Conservation (phyloP, 1,140 invertebrate species). For the Oedothorax gibbosus region DNA sequence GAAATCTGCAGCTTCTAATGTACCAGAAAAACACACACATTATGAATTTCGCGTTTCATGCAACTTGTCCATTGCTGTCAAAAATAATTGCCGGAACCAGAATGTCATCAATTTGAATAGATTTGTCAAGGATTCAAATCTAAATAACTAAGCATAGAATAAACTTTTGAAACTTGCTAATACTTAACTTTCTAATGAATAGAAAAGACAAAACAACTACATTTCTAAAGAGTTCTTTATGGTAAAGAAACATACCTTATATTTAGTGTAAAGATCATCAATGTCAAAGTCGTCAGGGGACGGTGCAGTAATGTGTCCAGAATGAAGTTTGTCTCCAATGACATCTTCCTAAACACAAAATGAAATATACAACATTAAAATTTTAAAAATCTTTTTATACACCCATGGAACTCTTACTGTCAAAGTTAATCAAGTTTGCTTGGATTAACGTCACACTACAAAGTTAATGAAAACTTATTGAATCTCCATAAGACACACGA, state of each 20-base stretch:
- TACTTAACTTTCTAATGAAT: not conserved
- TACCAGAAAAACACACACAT: too few relatives aligned
- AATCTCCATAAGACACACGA: not conserved
- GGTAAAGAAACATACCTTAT: constrained; percentile 76
- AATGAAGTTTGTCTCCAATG: constrained; percentile 14
- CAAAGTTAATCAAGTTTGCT: not conserved
- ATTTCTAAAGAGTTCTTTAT: too few relatives aligned
- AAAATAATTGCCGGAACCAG: too few relatives aligned
- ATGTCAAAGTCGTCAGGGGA: constrained; percentile 81
- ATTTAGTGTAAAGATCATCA: constrained; percentile 94
- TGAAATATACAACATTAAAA: not conserved
- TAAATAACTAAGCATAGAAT: too few relatives aligned
- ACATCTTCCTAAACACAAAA: constrained; percentile 19
- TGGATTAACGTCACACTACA: not conserved
- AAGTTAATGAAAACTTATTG: not conserved
- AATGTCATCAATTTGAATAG: too few relatives aligned
- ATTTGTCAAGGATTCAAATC: too few relatives aligned
- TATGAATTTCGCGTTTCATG: too few relatives aligned
- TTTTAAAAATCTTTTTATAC: not conserved
- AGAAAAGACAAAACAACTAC: too few relatives aligned
- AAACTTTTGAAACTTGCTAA: not conserved
- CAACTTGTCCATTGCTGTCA: too few relatives aligned
- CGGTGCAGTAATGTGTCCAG: constrained; percentile 60
- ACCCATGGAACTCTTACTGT: not conserved
- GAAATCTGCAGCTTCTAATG: too few relatives aligned